phyloP scores from a whole-genome alignment of 2,797 vertebrate genomes.

The Parauchenoglanis punctatus region DNA sequence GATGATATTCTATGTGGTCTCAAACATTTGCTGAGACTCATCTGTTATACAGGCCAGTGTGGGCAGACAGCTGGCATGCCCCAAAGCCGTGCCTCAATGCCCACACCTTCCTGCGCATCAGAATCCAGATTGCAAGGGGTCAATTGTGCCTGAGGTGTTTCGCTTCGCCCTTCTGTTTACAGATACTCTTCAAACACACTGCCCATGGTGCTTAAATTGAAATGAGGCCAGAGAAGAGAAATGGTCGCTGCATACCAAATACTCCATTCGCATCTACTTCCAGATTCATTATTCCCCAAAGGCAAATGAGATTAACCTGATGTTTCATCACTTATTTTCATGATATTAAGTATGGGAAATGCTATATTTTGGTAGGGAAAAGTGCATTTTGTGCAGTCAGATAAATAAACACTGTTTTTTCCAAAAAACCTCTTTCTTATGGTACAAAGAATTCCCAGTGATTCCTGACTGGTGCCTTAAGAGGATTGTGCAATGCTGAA shows the following conservation, averaged over 20 bases:
- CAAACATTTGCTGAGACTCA: constrained; percentile 28
- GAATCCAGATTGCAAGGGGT: constrained; percentile 33
- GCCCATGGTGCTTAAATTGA: constrained; percentile 31
- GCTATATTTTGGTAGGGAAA: no score
- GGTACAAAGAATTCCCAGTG: background rate
- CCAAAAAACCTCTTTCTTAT: background rate
- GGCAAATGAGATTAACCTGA: background rate
- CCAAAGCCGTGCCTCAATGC: constrained; percentile 11
- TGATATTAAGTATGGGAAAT: background rate
- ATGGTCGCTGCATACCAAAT: background rate
- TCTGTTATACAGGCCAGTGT: constrained; percentile 43
- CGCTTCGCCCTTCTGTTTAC: constrained; percentile 41
- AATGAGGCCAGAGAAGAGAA: constrained; percentile 34
- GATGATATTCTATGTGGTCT: background rate
- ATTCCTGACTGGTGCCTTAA: background rate
- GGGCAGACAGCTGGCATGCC: constrained; percentile 49
- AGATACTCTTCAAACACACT: constrained; percentile 24
- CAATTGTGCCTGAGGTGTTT: constrained; percentile 29
- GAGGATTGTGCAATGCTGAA: background rate
- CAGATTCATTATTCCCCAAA: background rate
- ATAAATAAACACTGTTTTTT: background rate
- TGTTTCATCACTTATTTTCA: constrained; percentile 1
- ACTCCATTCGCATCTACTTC: constrained; percentile 4
- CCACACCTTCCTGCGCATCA: constrained; percentile 32
- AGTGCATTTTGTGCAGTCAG: background rate